Conservation (phyloP, 1,140 invertebrate genomes). For the Neomicropteryx cornuta region DNA sequence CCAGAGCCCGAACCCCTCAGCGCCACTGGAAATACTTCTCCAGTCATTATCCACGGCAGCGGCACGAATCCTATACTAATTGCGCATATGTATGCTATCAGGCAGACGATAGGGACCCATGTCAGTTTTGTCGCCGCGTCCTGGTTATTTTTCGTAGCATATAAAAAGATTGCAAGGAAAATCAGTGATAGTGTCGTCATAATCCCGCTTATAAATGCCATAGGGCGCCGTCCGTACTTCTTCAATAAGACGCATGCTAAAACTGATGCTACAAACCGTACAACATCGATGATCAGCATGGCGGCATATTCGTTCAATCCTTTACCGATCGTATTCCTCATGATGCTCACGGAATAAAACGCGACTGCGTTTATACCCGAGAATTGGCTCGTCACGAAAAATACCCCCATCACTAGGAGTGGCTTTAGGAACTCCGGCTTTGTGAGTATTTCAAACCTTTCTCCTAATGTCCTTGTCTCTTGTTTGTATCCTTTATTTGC, state of each 20-base stretch:
- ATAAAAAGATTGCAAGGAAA: slow-evolving; percentile 32
- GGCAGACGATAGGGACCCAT: slow-evolving; percentile 38
- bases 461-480: slow-evolving; percentile 22
- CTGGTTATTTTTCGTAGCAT: slow-evolving; percentile 16
- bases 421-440: slow-evolving; percentile 42
- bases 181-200: slow-evolving; percentile 42
- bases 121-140: slow-evolving; percentile 24
- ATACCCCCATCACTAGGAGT: slow-evolving; percentile 44
- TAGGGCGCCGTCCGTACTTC: slow-evolving; percentile 41
- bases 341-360: slow-evolving; percentile 60
- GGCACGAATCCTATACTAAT: slow-evolving; percentile 47
- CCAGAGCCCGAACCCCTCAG: slow-evolving; percentile 47
- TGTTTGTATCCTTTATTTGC: slow-evolving; percentile 18
- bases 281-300: slow-evolving; percentile 54
- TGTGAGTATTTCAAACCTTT: slow-evolving; percentile 24
- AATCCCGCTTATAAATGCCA: slow-evolving; percentile 45
- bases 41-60: slow-evolving; percentile 59
- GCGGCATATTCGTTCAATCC: slow-evolving; percentile 44
- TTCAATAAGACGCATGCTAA: slow-evolving; percentile 46
- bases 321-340: slow-evolving; percentile 39
- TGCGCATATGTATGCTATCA: slow-evolving; percentile 45
- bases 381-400: slow-evolving; percentile 51
- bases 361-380: slow-evolving; percentile 56
- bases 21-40: slow-evolving; percentile 48
- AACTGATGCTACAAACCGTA: slow-evolving; percentile 49